phyloP scores from a whole-genome alignment of 2,113 vertebrate genomes.

The Misgurnus mizolepis region DNA sequence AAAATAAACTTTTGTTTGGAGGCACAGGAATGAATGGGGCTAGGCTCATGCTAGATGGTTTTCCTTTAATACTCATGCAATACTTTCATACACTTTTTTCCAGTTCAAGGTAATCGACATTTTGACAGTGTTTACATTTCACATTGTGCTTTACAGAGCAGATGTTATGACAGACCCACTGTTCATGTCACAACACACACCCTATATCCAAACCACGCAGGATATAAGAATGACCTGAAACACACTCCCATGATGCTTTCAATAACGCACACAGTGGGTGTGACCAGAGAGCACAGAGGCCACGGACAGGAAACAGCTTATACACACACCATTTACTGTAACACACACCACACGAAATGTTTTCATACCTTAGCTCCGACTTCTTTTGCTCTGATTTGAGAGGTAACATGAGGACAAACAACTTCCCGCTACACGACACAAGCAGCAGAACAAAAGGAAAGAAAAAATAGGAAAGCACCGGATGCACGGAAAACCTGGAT shows the following conservation, averaged over 20 bases:
- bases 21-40: no score
- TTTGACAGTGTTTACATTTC: no score
- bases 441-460: neutral
- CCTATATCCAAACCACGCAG: neutral
- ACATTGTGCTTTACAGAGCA: no score
- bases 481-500: neutral
- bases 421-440: neutral
- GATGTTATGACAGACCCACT: no score
- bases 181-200: neutral
- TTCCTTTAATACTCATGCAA: no score
- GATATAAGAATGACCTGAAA: constrained; percentile 1
- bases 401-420: neutral
- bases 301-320: neutral
- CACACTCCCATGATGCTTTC: constrained; percentile 9
- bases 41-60: no score
- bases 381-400: neutral
- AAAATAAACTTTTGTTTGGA: no score
- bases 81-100: no score
- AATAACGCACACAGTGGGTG: constrained; percentile 7
- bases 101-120: no score
- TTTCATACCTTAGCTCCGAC: neutral
- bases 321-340: constrained; percentile 12
- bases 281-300: constrained; percentile 7
- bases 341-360: constrained; percentile 10
- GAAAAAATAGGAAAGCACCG: neutral